Evolutionary conservation across 2,797 vertebrate species (phyloP).

Genomic region (Strix occidentalis): DNA sequence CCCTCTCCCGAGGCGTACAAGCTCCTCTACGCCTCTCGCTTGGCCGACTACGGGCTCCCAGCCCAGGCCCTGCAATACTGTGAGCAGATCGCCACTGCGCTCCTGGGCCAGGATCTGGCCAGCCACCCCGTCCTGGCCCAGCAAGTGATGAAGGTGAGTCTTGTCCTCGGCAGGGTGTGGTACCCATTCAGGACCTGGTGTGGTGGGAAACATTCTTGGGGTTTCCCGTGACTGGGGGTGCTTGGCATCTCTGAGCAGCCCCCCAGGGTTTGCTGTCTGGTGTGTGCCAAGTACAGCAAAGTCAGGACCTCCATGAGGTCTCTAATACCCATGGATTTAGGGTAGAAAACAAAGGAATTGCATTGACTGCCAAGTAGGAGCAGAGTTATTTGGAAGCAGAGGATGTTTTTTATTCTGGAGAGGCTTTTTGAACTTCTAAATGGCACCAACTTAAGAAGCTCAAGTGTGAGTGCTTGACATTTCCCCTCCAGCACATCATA

Average conservation of each 20-base stretch:
- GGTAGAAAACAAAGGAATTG: background rate
- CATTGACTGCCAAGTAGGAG: background rate
- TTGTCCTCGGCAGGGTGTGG: background rate
- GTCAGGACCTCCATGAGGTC: background rate
- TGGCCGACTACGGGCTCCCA: constrained; percentile 85
- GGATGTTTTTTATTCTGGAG: background rate
- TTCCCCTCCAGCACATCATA: background rate
- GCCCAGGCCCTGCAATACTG: constrained; percentile 91
- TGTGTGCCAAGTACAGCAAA: background rate
- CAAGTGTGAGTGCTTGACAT: background rate
- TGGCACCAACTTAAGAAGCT: background rate
- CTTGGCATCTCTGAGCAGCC: background rate
- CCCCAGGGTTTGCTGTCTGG: background rate
- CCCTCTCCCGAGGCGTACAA: constrained; percentile 84
- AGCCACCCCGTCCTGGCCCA: constrained; percentile 74
- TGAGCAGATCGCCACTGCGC: constrained; percentile 77
- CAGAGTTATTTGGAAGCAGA: background rate
- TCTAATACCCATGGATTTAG: background rate
- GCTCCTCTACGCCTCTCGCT: constrained; percentile 87
- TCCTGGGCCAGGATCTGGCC: constrained; percentile 74
- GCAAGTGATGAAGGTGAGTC: constrained; percentile 85
- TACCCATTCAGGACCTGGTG: accelerated
- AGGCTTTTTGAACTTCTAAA: background rate
- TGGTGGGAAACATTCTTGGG: background rate
- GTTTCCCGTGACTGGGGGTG: background rate